Base-by-base conservation (phyloP, 2,113 vertebrate species). In the Cebidichthys violaceus region DNA sequence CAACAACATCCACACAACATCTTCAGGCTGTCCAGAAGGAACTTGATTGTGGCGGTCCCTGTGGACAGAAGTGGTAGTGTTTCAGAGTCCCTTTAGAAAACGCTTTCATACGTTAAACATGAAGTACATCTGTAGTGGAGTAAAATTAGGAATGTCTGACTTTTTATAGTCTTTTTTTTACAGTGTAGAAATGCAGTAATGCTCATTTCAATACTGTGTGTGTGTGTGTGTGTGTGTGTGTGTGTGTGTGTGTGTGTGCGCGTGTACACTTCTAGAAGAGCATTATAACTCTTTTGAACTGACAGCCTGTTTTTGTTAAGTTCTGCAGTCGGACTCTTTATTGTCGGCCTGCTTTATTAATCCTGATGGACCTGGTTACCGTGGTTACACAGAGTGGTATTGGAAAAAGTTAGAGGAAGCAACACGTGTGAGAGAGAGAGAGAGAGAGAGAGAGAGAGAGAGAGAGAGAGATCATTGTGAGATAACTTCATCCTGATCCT, bases 301-400 rank as follows among this genome's bases (percentile, higher is more conserved):
- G 35, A 72, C 54, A 5, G 70, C 70, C 24, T 72, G 70, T 29
- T 72, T 72, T 29, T 59, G 52, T 57, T 71, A 60, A 60, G 5
- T 60, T 31, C 57, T 31, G 27, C 17, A 39, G 47, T 54, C 20
- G 31, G 70, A 59, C 70, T 60, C 70, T 73, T 61, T 73, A n/a
- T 47, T 33, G n/a, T 61, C 15, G 55, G 37, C 17, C 33, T 0
- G 55, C 20, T 47, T 73, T 41, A 29, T 73, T 41, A 29, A 59
- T 59, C 70, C 35, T 43, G 70, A 20, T 45, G 55, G 70, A 60
- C 55, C 39, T 61, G 57, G 39, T 74, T 9, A 33, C 57, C 71
- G 9, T n/a, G 71, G 71, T 47, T 9, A 73, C 71, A 1, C 37
- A 8, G 39, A 31, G 39, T 0, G 14, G 27, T 33, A 14, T 61